Conservation (phyloP, 2,113 vertebrate species). For the Sinocyclocheilus anshuiensis region DNA sequence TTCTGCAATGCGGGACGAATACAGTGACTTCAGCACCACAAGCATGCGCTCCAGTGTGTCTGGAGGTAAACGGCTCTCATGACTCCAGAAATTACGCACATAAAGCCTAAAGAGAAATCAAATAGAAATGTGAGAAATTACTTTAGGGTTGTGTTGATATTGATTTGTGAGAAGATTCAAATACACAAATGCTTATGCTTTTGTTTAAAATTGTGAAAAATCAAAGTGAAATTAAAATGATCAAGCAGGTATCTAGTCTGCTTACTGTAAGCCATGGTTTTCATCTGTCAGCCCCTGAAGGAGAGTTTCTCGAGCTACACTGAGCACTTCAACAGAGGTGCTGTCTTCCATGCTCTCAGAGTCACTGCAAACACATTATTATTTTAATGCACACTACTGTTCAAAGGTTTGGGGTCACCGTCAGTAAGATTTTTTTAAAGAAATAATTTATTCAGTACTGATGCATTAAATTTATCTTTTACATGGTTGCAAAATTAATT, state of each 20-base stretch:
- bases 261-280: constrained; percentile 89
- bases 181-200: not conserved
- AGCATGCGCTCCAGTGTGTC: constrained; percentile 86
- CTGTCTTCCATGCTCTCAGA: constrained; percentile 84
- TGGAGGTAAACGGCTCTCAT: constrained; percentile 87
- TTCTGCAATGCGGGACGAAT: constrained; percentile 87
- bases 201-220: not conserved
- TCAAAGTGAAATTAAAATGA: not conserved
- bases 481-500: not conserved
- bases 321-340: constrained; percentile 80
- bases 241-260: constrained; percentile 25
- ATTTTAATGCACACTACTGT: not conserved
- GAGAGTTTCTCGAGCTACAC: constrained; percentile 82
- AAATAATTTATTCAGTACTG: not conserved
- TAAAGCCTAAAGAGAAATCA: constrained; percentile 79
- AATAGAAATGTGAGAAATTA: not conserved
- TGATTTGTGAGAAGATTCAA: not conserved
- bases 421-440: not conserved
- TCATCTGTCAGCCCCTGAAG: constrained; percentile 91
- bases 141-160: not conserved
- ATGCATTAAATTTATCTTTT: not conserved
- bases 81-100: constrained; percentile 94
- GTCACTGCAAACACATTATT: constrained; percentile 76
- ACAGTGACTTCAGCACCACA: constrained; percentile 82
- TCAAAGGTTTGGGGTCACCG: not conserved